phyloP scores from a whole-genome alignment of 1,140 invertebrate genomes.

The Drepana arcuata region DNA sequence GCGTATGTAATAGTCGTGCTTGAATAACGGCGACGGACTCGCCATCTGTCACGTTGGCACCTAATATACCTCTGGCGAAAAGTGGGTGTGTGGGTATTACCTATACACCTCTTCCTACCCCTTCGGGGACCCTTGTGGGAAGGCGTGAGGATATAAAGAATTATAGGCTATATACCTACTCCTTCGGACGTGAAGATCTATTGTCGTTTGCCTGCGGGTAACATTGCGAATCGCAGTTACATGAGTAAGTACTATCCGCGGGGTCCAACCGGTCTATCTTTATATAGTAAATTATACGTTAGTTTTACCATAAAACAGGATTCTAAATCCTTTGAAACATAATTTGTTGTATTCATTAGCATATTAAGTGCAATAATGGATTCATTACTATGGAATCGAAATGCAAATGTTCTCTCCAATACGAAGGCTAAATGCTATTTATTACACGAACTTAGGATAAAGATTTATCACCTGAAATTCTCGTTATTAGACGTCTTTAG shows the following conservation, averaged over 20 bases:
- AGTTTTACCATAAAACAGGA: constrained; percentile 13
- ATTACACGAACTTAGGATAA: constrained; percentile 5
- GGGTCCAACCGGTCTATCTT: background rate
- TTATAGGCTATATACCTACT: background rate
- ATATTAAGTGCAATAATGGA: constrained; percentile 26
- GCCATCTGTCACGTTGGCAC: too few relatives aligned
- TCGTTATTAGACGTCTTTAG: too few relatives aligned
- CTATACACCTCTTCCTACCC: too few relatives aligned
- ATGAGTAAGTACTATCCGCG: background rate
- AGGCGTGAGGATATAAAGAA: too few relatives aligned
- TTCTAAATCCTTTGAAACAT: constrained; percentile 21
- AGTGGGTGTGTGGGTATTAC: too few relatives aligned
- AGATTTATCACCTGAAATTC: too few relatives aligned
- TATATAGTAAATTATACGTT: background rate
- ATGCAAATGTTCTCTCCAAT: constrained; percentile 24
- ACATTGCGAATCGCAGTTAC: background rate
- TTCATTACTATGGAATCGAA: constrained; percentile 25
- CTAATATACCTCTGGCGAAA: too few relatives aligned
- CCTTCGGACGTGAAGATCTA: too few relatives aligned
- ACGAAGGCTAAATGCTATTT: constrained; percentile 20
- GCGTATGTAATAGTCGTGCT: too few relatives aligned
- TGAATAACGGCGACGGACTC: too few relatives aligned
- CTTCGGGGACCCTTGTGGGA: too few relatives aligned
- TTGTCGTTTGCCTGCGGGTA: too few relatives aligned
- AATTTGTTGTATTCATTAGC: constrained; percentile 30